These are phyloP conservation scores for Bombyx mandarina DNA, from an alignment of 1,140 invertebrate species.

Conservation along the genomic window DNA sequence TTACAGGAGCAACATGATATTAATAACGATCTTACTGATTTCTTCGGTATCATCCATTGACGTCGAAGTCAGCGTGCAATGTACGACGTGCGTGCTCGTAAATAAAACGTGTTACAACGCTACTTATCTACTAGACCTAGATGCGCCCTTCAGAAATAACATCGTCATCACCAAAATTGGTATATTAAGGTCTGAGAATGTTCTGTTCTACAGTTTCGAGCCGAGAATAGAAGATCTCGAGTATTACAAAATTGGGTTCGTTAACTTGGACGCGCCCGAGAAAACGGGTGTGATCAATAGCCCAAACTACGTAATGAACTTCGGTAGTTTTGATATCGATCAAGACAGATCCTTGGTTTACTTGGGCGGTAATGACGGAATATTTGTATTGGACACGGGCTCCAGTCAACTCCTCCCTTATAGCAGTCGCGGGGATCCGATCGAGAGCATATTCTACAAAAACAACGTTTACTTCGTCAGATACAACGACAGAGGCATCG, in stretches of 20 bases:
- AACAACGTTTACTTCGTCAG: conserved; percentile 45
- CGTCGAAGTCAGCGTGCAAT: conserved; percentile 12
- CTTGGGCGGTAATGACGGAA: conserved; percentile 44
- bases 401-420: conserved; percentile 28
- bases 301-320: conserved; percentile 38
- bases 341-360: conserved; percentile 44
- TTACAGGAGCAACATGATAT: conserved; percentile 16
- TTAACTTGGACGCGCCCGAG: conserved; percentile 32
- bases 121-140: conserved; percentile 38
- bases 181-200: conserved; percentile 34
- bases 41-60: neutral
- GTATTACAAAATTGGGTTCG: conserved; percentile 47
- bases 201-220: conserved; percentile 48
- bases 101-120: conserved; percentile 42
- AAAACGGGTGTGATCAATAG: conserved; percentile 28
- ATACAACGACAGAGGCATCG: conserved; percentile 32
- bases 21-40: conserved; percentile 4
- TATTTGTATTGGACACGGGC: conserved; percentile 35
- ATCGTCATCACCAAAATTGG: conserved; percentile 46
- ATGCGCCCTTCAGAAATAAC: conserved; percentile 38
- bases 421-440: conserved; percentile 42
- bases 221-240: conserved; percentile 43
- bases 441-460: conserved; percentile 43
- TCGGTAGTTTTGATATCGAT: conserved; percentile 50
- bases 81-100: conserved; percentile 34